These are phyloP conservation scores for Epizoanthus stellaris DNA, from an alignment of 92 coral and sea anemone genomes.

Conservation along the genomic window DNA sequence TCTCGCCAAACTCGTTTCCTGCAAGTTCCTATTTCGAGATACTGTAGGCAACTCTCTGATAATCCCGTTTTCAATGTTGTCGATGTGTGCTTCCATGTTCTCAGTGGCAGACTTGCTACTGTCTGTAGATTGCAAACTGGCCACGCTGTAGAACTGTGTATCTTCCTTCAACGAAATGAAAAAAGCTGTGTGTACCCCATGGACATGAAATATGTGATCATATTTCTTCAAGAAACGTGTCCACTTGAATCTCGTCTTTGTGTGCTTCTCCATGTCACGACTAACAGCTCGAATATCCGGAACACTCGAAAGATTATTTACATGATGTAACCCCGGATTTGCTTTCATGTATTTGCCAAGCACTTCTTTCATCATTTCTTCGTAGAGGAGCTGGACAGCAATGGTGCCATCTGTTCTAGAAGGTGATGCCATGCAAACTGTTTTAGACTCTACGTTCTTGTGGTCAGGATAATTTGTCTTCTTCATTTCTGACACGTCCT, in stretches of 20 bases:
- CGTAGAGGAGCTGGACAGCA: background rate
- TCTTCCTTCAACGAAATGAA: conserved; percentile 3
- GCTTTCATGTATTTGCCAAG: background rate
- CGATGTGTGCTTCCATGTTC: background rate
- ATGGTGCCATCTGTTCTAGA: too few relatives aligned
- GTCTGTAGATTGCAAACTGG: background rate
- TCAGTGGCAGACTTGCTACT: background rate
- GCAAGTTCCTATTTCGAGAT: background rate
- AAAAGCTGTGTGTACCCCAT: background rate
- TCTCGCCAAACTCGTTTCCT: background rate
- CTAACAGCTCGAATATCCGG: background rate
- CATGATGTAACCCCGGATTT: background rate
- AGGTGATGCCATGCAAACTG: too few relatives aligned
- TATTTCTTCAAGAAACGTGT: background rate
- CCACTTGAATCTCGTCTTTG: background rate
- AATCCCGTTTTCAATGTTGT: background rate
- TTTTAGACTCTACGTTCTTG: too few relatives aligned
- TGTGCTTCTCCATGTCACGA: background rate
- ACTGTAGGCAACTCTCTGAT: background rate
- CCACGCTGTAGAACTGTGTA: too few relatives aligned
- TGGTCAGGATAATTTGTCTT: too few relatives aligned
- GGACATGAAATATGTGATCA: background rate
- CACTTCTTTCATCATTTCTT: background rate
- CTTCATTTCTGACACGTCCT: too few relatives aligned
- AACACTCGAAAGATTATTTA: background rate